Evolutionary conservation across 1,140 invertebrate genomes (phyloP).

Genomic region (Calephelis virginiensis): DNA sequence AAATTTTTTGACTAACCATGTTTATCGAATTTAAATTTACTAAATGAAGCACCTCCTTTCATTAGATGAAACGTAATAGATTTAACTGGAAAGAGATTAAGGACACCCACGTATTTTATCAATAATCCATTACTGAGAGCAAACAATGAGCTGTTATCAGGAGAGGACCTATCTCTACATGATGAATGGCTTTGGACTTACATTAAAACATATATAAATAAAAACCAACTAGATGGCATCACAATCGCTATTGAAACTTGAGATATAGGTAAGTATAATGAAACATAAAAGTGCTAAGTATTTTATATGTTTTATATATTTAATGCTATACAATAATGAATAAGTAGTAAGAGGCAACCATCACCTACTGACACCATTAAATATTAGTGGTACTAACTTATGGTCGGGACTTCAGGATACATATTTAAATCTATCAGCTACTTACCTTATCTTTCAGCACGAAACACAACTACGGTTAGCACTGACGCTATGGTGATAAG

Average conservation of each 20-base stretch:
- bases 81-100: conserved; percentile 60
- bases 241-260: conserved; percentile 23
- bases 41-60: conserved; percentile 29
- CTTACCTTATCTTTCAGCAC: too few species aligned
- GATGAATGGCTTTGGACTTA: conserved; percentile 59
- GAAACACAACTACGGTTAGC: too few species aligned
- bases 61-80: conserved; percentile 53
- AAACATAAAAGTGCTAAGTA: conserved; percentile 42
- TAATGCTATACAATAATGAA: too few species aligned
- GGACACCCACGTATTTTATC: conserved; percentile 75
- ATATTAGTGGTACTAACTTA: too few species aligned
- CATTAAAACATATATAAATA: conserved; percentile 76
- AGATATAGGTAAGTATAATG: conserved; percentile 3
- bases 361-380: too few species aligned
- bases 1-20: too few species aligned
- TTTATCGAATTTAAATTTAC: too few species aligned
- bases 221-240: conserved; percentile 64
- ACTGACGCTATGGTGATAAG: too few species aligned
- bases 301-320: too few species aligned
- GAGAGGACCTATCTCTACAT: conserved; percentile 48
- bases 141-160: conserved; percentile 73
- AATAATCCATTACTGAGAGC: conserved; percentile 75
- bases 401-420: too few species aligned
- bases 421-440: too few species aligned
- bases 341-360: too few species aligned